phyloP scores from a whole-genome alignment of 2,888 invertebrate species.

The Leptopilina drosophilae region DNA sequence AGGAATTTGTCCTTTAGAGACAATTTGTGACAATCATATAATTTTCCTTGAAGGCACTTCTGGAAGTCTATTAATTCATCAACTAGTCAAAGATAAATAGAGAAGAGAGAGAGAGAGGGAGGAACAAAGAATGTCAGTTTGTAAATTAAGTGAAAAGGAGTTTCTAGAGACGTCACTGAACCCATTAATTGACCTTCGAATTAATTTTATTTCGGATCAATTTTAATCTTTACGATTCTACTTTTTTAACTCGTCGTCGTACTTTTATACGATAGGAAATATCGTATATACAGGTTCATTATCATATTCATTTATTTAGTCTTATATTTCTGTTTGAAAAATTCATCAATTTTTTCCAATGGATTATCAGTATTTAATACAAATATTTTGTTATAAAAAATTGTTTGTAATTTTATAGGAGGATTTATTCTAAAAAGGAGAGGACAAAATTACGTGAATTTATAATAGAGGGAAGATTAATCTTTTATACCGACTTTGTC shows the following conservation, averaged over 20 bases:
- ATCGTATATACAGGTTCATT: background rate
- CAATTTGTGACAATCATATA: background rate
- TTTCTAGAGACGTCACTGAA: conserved; percentile 11
- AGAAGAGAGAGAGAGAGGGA: background rate
- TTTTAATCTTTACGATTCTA: conserved; percentile 9
- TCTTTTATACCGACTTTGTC: conserved; percentile 19
- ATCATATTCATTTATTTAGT: background rate
- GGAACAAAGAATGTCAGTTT: conserved; percentile 15
- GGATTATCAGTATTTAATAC: too few relatives aligned
- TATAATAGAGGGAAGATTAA: background rate
- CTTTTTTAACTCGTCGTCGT: background rate
- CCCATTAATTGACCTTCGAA: background rate
- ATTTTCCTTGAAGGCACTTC: conserved; percentile 12
- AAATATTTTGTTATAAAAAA: too few relatives aligned
- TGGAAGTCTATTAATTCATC: conserved; percentile 31
- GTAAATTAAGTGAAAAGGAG: background rate
- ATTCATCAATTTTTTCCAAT: background rate
- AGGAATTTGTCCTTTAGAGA: background rate
- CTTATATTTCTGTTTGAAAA: background rate
- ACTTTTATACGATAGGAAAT: background rate
- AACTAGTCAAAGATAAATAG: background rate
- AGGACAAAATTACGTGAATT: background rate
- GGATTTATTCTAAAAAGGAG: too few relatives aligned
- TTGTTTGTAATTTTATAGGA: too few relatives aligned
- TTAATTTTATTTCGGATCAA: conserved; percentile 28